Base-by-base conservation (phyloP, 2,113 vertebrate genomes). In the Sardina pilchardus region DNA sequence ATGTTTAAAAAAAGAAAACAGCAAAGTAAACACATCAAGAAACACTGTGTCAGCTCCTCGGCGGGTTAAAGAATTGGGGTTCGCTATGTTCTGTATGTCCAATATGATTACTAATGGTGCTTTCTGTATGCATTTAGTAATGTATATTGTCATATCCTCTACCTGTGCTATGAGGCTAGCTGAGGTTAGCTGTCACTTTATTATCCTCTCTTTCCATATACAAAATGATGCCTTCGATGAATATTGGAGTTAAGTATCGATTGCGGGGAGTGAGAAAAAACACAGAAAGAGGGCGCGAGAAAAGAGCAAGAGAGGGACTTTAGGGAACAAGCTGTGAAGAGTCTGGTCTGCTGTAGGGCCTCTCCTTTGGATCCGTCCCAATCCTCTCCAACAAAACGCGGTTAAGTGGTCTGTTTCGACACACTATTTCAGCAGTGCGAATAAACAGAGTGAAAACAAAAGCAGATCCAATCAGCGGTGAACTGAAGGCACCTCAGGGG, bases 331-430 rank as follows among this genome's bases (percentile, higher is more conserved):
- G 63, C n/a, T 71, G 63, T 34, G 63, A 14, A 34, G 12, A 34
- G 16, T 71, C 63, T 71, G 26, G 63, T 71, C n/a, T 71, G 63
- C 88, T 90, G 86, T 88, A 91, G 91, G 87, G 86, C 86, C 87
- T 48, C 75, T 85, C 43, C 56, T 71, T 82, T 92, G 90, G 88
- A 92, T 83, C 84, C 81, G 16, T 50, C 88, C 91, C 91, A 91
- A 88, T 83, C 90, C 90, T 82, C 88, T 85, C 86, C 87, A 86
- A 90, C 88, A 19, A 24, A 88, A 90, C 0, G 85, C 85, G 63
- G 90, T 88, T 91, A 89, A 85, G 92, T 89, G 88, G 90, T 71
- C 91, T 88, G 87, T 91, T 90, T 91, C 90, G 90, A 91, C 93
- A 90, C 92, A 88, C 86, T 87, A 85, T 84, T 91, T 89, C 90